Conservation (phyloP, 2,797 vertebrate genomes). For the Enteromius viviparus region DNA sequence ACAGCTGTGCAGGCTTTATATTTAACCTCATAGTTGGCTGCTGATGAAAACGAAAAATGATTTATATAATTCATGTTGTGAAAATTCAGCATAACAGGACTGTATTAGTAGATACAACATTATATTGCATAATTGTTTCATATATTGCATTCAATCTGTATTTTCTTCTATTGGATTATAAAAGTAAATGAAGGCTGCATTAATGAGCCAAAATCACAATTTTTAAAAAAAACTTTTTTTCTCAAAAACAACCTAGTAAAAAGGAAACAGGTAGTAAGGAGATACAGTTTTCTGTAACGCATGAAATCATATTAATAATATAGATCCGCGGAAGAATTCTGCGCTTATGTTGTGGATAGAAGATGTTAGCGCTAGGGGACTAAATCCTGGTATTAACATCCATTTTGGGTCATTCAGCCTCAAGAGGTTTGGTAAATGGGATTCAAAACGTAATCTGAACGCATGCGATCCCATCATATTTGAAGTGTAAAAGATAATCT, state of each 20-base stretch:
- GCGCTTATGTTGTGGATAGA: not conserved
- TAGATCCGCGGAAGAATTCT: not conserved
- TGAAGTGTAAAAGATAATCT: not conserved
- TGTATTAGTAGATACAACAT: not conserved
- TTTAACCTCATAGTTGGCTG: constrained; percentile 39
- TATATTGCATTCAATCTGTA: not conserved
- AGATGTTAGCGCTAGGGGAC: not conserved
- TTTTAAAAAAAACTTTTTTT: not conserved
- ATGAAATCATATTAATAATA: not conserved
- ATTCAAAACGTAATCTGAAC: not conserved
- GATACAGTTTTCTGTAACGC: not conserved
- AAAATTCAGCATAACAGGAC: not conserved
- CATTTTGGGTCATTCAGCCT: not conserved
- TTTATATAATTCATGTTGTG: constrained; percentile 27
- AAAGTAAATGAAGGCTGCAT: not conserved
- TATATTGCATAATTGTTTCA: not conserved
- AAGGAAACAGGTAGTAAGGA: not conserved
- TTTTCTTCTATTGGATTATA: not conserved
- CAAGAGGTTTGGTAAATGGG: not conserved
- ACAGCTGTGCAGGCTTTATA: constrained; percentile 45
- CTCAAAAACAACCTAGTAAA: not conserved
- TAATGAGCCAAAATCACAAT: no score
- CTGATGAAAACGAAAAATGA: constrained; percentile 40
- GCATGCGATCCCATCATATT: not conserved
- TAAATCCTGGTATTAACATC: not conserved